Evolutionary conservation across 2,888 invertebrate species (phyloP), one percentile per base, ranked within the genome.

Genomic region (Tachina lurida): DNA sequence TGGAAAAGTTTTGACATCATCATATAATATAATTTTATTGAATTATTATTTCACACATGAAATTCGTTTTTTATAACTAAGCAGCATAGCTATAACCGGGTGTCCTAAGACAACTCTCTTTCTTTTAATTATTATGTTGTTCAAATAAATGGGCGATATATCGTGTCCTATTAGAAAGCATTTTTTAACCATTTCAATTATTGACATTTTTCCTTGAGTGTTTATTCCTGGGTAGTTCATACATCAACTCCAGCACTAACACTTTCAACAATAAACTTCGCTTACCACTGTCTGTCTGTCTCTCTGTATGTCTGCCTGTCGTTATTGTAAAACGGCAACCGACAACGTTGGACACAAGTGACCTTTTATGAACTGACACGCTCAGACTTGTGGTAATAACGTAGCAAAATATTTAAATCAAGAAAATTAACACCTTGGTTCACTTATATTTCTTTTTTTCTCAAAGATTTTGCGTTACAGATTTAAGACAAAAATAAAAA

Each of bases 341-440:
- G 41, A 67, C 22, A 65, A 74, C 79, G 45, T 47, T 73, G 80
- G 65, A 74, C 77, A 80, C 73, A 67, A 84, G 88, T 92, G 92
- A 92, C 92, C 92, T 90, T 43, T 88, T 87, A 87, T 91, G 92
- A 92, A 91, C 92, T 91, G 91, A 91, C 92, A 92, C 92, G 92
- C 91, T 92, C 91, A 90, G 81, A 89, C 90, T 91, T 91, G 90
- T 89, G 91, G 92, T 92, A 91, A 92, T 92, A 92, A 91, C 90
- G 91, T 91, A 91, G 90, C 89, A 88, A 91, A 91, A 91, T 91
- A 91, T 91, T 91, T 91, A 91, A 90, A 90, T 89, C 91, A 91
- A 90, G 91, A 90, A 92, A 92, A 92, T 92, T 92, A 92, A 92
- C 92, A 92, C 92, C 92, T 92, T 91, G 89, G 88, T 84, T 76